phyloP scores from a whole-genome alignment of 2,888 invertebrate species.

The Limnephilus rhombicus region DNA sequence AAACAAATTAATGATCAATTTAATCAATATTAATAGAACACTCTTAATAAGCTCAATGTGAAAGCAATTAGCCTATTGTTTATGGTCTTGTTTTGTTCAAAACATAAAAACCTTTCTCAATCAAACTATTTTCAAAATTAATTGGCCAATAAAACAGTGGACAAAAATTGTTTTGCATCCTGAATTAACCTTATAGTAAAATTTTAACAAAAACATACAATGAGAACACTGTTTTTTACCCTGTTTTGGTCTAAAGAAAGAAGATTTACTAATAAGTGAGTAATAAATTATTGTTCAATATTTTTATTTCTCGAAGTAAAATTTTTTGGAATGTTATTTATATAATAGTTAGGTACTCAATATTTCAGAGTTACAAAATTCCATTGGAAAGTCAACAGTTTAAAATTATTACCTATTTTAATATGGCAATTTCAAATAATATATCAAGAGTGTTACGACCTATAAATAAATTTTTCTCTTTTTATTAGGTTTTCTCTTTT shows the following conservation, averaged over 20 bases:
- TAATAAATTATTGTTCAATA: conserved; percentile 7
- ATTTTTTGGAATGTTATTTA: neutral
- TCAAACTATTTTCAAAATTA: neutral
- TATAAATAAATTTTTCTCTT: conserved; percentile 43
- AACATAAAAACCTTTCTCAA: neutral
- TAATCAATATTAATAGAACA: conserved; percentile 38
- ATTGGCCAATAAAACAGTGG: neutral
- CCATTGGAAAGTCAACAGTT: conserved; percentile 4
- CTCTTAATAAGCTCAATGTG: conserved; percentile 29
- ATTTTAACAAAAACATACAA: conserved; percentile 11
- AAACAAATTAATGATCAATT: neutral
- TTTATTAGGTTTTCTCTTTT: conserved; percentile 46
- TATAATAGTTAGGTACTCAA: neutral
- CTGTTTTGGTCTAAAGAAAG: conserved; percentile 11
- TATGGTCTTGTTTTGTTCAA: neutral
- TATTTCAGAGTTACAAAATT: neutral
- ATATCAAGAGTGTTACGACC: conserved; percentile 37
- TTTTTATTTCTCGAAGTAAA: neutral
- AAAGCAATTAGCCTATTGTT: neutral
- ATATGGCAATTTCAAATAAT: conserved; percentile 46
- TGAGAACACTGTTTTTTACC: conserved; percentile 24
- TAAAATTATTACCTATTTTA: conserved; percentile 38
- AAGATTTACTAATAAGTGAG: neutral
- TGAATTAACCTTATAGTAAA: neutral
- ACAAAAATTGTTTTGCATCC: neutral